These are phyloP conservation scores for Hystrix cristata DNA, from an alignment of 2,113 vertebrate genomes.

Conservation along the genomic window DNA sequence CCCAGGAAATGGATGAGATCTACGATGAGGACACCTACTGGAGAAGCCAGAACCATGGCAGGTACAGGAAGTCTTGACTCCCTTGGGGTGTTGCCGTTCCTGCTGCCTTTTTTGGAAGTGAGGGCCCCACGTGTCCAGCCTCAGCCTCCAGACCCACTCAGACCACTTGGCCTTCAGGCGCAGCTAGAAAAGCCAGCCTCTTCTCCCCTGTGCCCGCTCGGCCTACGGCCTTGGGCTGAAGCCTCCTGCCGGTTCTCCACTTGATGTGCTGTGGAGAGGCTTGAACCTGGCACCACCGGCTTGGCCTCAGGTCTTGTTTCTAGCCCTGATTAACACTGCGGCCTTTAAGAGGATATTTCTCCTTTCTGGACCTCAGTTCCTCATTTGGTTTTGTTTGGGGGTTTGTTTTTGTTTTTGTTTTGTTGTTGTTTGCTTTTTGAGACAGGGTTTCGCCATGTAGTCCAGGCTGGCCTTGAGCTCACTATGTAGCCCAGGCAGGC, in stretches of 20 bases:
- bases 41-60: constrained; percentile 49
- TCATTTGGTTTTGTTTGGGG: not conserved
- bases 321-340: not conserved
- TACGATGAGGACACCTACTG: not conserved
- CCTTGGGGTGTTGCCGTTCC: not conserved
- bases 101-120: not conserved
- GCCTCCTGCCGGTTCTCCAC: accelerated
- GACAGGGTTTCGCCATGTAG: not conserved
- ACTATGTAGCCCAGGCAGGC: not conserved
- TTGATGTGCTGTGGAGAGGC: not conserved
- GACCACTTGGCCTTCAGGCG: not conserved
- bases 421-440: not conserved
- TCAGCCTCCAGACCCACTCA: not conserved
- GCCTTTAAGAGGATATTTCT: constrained; percentile 47
- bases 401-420: not conserved
- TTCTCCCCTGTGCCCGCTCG: not conserved
- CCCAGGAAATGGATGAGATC: constrained; percentile 41
- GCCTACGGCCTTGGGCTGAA: not conserved
- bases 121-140: not conserved
- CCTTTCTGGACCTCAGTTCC: not conserved
- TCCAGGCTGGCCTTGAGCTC: not conserved
- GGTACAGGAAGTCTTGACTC: constrained; percentile 57
- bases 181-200: not conserved
- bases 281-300: not conserved
- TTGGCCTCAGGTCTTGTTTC: constrained; percentile 20